phyloP scores from a whole-genome alignment of 1,140 invertebrate species.

The Stratiolaelaps scimitus region DNA sequence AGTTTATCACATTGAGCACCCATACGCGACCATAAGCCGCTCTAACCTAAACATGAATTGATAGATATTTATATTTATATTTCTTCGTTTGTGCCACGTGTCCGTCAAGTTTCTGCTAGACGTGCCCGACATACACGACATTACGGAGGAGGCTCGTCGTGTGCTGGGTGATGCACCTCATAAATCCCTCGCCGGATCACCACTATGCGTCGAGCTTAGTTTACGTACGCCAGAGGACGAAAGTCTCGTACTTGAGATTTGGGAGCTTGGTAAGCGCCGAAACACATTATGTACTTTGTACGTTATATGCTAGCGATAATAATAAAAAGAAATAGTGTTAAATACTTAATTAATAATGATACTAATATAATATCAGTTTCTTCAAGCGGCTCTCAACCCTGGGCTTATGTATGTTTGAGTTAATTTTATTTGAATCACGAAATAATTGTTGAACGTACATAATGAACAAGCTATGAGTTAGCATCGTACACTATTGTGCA shows the following conservation, averaged over 20 bases:
- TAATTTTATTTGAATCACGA: too few species aligned
- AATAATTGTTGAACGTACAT: too few species aligned
- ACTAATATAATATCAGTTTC: too few species aligned
- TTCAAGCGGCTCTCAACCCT: too few species aligned
- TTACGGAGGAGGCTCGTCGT: background rate
- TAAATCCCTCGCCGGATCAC: slow-evolving; percentile 3
- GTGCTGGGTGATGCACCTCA: slow-evolving; percentile 2
- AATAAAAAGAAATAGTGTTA: too few species aligned
- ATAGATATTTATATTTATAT: background rate
- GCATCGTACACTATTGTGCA: too few species aligned
- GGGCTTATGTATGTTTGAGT: too few species aligned
- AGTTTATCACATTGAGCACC: too few species aligned
- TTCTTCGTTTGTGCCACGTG: background rate
- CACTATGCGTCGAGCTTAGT: slow-evolving; percentile 10
- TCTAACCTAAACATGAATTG: background rate
- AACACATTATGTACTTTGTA: too few species aligned
- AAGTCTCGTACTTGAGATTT: slow-evolving; percentile 3
- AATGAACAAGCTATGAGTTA: too few species aligned
- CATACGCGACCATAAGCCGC: background rate
- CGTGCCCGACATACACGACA: background rate
- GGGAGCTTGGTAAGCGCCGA: slow-evolving; percentile 8
- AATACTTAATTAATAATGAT: too few species aligned
- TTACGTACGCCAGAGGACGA: slow-evolving; percentile 1
- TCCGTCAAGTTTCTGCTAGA: background rate
- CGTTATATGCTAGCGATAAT: too few species aligned